Conservation (phyloP, 2,113 vertebrate species). For the Macquaria australasica region DNA sequence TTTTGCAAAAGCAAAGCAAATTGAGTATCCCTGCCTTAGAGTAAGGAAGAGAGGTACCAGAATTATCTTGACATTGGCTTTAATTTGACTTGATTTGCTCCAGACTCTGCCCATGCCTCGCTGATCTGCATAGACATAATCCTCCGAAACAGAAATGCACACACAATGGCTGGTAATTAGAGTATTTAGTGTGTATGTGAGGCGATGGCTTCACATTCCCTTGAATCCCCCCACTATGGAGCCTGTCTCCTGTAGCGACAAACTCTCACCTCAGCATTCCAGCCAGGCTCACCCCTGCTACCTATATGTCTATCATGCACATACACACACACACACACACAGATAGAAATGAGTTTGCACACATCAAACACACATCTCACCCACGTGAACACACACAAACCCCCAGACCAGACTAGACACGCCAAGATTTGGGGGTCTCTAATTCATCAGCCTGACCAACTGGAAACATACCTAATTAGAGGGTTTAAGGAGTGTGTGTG, state of each 20-base stretch:
- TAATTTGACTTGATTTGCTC: conserved; percentile 66
- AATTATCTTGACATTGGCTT: conserved; percentile 52
- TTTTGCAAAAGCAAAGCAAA: no score
- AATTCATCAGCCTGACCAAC: conserved; percentile 65
- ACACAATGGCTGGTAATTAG: conserved; percentile 52
- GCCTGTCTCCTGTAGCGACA: conserved; percentile 50
- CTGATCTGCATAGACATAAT: conserved; percentile 66
- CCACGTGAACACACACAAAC: conserved; percentile 47
- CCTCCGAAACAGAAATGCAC: conserved; percentile 45
- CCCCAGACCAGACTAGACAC: conserved; percentile 47
- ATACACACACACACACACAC: conserved; percentile 5
- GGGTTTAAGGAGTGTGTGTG: conserved; percentile 40
- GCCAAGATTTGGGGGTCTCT: conserved; percentile 59
- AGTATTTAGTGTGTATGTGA: conserved; percentile 46
- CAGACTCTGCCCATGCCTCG: conserved; percentile 45
- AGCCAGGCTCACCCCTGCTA: conserved; percentile 24
- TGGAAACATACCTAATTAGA: conserved; percentile 73
- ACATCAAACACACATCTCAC: conserved; percentile 45
- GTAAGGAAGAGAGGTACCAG: conserved; percentile 5
- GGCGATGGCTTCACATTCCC: conserved; percentile 61
- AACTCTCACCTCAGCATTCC: conserved; percentile 63
- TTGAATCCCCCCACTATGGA: conserved; percentile 42
- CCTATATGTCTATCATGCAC: conserved; percentile 34
- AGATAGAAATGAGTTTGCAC: conserved; percentile 1
- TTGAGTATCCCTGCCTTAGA: background rate